Percentiles rank a stretch among this genome's conserved stretches.
phyloP scores from a whole-genome alignment of 2,888 invertebrate genomes.

The Drosophila borealis region DNA sequence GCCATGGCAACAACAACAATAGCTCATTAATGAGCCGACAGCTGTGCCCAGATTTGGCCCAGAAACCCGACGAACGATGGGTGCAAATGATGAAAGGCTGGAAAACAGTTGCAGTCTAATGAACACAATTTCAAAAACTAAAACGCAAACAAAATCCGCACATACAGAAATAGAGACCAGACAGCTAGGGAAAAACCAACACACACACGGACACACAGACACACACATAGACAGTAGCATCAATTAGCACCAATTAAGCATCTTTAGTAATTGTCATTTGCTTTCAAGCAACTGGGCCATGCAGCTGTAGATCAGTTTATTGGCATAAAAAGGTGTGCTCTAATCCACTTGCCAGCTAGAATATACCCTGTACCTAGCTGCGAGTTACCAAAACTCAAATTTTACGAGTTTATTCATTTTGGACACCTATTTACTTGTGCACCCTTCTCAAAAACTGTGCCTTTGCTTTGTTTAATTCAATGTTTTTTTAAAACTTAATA shows the following conservation, averaged over 20 bases:
- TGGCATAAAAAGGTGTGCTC: constrained; percentile 2
- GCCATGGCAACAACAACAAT: constrained; percentile 48
- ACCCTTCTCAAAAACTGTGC: too few relatives aligned
- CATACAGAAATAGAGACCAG: background rate
- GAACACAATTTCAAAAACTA: constrained; percentile 47
- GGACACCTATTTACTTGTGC: too few relatives aligned
- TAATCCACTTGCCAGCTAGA: background rate
- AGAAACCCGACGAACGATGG: constrained; percentile 7
- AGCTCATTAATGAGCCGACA: constrained; percentile 69
- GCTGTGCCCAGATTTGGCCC: constrained; percentile 42
- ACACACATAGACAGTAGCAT: background rate
- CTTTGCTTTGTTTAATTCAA: too few relatives aligned
- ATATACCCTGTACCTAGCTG: background rate
- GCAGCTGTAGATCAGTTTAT: constrained; percentile 1
- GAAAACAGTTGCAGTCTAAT: constrained; percentile 71
- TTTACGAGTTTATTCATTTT: too few relatives aligned
- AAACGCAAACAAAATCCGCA: constrained; percentile 5
- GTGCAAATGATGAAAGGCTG: constrained; percentile 32
- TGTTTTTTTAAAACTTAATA: too few relatives aligned
- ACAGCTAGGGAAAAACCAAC: background rate
- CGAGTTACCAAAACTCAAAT: too few relatives aligned
- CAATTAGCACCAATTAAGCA: constrained; percentile 51
- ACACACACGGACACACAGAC: constrained; percentile 11
- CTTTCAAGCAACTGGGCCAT: constrained; percentile 1
- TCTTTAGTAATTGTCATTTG: constrained; percentile 21